Evolutionary conservation across 2,797 vertebrate genomes (phyloP).

Genomic region (Zalophus californianus): DNA sequence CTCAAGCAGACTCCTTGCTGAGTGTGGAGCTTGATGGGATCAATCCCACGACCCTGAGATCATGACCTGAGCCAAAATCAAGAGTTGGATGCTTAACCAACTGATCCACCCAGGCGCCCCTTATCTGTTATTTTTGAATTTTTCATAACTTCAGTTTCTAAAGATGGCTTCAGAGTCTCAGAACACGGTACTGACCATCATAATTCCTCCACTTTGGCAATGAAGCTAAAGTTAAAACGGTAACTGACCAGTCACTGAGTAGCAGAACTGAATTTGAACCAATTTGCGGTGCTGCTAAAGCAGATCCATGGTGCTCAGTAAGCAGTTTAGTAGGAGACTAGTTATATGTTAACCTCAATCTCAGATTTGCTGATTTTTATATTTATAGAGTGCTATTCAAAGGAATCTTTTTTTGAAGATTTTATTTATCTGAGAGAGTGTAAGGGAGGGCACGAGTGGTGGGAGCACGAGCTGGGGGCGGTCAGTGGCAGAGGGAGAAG

Average conservation of each 20-base stretch:
- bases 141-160: background rate
- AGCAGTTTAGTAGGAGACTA: background rate
- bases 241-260: background rate
- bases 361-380: background rate
- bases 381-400: background rate
- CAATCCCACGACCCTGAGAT: no score
- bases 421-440: background rate
- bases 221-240: background rate
- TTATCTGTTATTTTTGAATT: background rate
- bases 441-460: no score
- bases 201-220: background rate
- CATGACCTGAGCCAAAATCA: no score
- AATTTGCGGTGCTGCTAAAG: background rate
- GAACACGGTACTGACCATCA: background rate
- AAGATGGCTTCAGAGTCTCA: background rate
- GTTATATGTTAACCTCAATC: background rate
- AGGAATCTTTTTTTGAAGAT: background rate
- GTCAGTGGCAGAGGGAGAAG: background rate
- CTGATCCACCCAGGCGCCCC: no score
- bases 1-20: no score
- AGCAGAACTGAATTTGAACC: background rate
- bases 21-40: no score
- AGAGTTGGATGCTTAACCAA: no score
- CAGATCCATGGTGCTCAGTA: background rate
- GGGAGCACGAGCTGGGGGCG: no score